Evolutionary conservation across 2,888 invertebrate species (phyloP).

Genomic region (Zaprionus bogoriensis): DNA sequence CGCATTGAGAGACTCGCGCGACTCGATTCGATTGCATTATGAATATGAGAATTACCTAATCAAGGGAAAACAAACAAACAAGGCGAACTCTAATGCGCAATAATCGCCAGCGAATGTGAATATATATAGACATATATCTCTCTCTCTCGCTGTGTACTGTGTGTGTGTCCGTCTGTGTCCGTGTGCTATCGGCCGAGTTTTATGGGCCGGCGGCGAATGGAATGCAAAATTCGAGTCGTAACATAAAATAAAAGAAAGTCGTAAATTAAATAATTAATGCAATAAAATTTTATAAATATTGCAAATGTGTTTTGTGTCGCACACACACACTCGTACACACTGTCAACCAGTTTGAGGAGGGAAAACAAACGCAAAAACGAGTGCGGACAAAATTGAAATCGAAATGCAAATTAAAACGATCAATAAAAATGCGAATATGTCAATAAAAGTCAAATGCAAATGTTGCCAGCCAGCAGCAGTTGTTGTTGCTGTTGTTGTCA

Average conservation of each 20-base stretch:
- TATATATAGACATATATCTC: neutral
- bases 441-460: slow-evolving; percentile 78
- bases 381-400: slow-evolving; percentile 49
- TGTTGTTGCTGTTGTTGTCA: neutral
- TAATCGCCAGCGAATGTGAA: slow-evolving; percentile 21
- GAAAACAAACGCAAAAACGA: slow-evolving; percentile 4
- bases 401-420: slow-evolving; percentile 75
- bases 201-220: slow-evolving; percentile 25
- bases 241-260: slow-evolving; percentile 67
- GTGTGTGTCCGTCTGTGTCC: neutral
- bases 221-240: slow-evolving; percentile 53
- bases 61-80: slow-evolving; percentile 21
- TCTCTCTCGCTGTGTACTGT: too few relatives aligned
- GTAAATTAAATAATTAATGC: slow-evolving; percentile 75
- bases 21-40: slow-evolving; percentile 7
- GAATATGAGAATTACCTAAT: slow-evolving; percentile 40
- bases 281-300: slow-evolving; percentile 70
- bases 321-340: slow-evolving; percentile 24
- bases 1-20: neutral
- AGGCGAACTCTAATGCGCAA: slow-evolving; percentile 45
- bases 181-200: slow-evolving; percentile 24
- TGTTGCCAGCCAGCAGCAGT: slow-evolving; percentile 24
- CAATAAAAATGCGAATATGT: slow-evolving; percentile 76
- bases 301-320: slow-evolving; percentile 54
- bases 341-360: slow-evolving; percentile 60